Percentiles rank a stretch among this genome's conserved stretches.
Evolutionary conservation across 2,113 vertebrate species (phyloP).

Genomic region (Blennius ocellaris): DNA sequence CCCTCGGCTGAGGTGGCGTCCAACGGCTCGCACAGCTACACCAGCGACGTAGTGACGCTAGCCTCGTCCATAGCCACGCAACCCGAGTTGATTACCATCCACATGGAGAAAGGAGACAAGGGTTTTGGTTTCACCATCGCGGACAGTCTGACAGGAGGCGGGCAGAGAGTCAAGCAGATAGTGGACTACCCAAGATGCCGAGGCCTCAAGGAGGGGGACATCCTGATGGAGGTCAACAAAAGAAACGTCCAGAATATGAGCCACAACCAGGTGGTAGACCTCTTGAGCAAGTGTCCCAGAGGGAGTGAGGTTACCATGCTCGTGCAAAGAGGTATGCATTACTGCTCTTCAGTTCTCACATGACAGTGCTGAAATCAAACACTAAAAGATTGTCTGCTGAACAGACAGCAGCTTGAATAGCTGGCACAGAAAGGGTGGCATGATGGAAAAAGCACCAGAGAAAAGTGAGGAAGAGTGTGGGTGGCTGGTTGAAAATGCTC

Average conservation of each 20-base stretch:
- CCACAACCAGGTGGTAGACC: constrained; percentile 98
- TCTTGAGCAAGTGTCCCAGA: constrained; percentile 96
- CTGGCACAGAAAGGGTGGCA: constrained; percentile 31
- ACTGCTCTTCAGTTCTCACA: constrained; percentile 4
- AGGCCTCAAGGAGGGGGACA: constrained; percentile 94
- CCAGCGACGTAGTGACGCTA: constrained; percentile 93
- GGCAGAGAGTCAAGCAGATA: constrained; percentile 97
- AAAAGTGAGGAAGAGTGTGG: constrained; percentile 49
- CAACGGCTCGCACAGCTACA: constrained; percentile 88
- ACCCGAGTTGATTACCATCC: constrained; percentile 97
- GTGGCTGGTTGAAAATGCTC: constrained; percentile 40
- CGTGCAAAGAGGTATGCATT: constrained; percentile 93
- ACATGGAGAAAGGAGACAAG: constrained; percentile 98
- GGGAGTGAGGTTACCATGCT: constrained; percentile 96
- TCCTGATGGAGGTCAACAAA: constrained; percentile 97
- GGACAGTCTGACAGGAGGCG: constrained; percentile 93
- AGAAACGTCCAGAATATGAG: constrained; percentile 96
- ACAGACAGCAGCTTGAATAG: constrained; percentile 37
- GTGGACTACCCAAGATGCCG: constrained; percentile 97
- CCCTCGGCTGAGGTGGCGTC: constrained; percentile 87
- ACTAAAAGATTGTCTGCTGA: constrained; percentile 43
- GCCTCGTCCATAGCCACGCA: constrained; percentile 97
- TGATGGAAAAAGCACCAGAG: constrained; percentile 32
- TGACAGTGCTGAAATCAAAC: constrained; percentile 14
- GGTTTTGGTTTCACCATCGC: constrained; percentile 99